Evolutionary conservation across 2,797 vertebrate species (phyloP), one percentile per base, ranked within the genome.

Genomic region (Brachyalestes nurse): DNA sequence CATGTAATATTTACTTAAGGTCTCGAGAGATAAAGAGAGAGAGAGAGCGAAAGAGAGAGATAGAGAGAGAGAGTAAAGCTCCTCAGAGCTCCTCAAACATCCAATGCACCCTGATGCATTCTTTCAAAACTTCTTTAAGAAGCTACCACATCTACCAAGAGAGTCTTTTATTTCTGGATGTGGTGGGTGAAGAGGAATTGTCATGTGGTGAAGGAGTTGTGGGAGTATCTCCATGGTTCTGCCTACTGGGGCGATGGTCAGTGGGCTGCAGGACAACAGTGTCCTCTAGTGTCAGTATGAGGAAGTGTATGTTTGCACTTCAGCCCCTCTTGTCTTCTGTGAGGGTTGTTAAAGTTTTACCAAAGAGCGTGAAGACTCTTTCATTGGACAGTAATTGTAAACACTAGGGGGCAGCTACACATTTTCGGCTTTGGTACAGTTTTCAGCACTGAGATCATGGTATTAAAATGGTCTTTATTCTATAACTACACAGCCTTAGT

Each of bases 1-100:
- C 81, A 82, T 82, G 81, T 78, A 82, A 78, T 82, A 82, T 82
- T 82, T 82, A 82, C 76, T 78, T 78, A 78, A 82, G 81, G 76
- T 82, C 74, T 81, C 16, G 21, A 49, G 72, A 60, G 78, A 67
- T 53, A 60, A 40, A 16, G 10, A 21, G 5, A 60, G 13, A 58
- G 21, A 67, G 23, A 60, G 13, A 58, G 21, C 58, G 23, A 61
- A 12, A 40, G 19, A 58, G 10, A 66, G 40, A 60, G 38, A 40
- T 49, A 75, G 38, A 69, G 70, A 17, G 45, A 72, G 69, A 72
- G 69, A 42, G 21, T 72, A n/a, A 55, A 62, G 25, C 17, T 66
- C 64, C 38, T 42, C 38, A 38, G 17, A 75, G 72, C 28, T 42
- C 10, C 60, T 71, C 61, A 28, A 72, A 57, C 58, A 60, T 58